phyloP scores from a whole-genome alignment of 2,888 invertebrate genomes.

The Chrysina gloriosa region DNA sequence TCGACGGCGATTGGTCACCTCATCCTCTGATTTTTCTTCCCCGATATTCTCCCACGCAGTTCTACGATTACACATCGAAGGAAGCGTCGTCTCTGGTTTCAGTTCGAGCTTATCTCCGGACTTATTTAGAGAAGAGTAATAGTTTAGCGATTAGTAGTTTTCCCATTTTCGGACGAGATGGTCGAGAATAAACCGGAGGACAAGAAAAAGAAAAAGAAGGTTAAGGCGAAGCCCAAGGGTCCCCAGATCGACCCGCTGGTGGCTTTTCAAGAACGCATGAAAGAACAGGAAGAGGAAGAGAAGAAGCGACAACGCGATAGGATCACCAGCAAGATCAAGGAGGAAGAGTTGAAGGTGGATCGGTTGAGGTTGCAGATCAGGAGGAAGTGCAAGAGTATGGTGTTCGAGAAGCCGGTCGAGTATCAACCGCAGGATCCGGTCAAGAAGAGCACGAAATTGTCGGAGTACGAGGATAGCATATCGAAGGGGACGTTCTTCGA shows the following conservation, averaged over 20 bases:
- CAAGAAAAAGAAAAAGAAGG: constrained; percentile 51
- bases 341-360: constrained; percentile 60
- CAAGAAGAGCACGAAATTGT: constrained; percentile 60
- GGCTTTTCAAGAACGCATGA: constrained; percentile 46
- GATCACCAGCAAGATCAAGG: constrained; percentile 57
- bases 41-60: constrained; percentile 58
- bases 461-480: constrained; percentile 60
- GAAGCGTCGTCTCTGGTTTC: constrained; percentile 39
- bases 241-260: constrained; percentile 59
- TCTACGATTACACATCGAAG: constrained; percentile 61
- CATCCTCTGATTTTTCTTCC: constrained; percentile 57
- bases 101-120: constrained; percentile 43
- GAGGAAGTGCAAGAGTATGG: constrained; percentile 59
- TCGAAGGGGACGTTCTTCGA: constrained; percentile 62
- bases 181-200: constrained; percentile 49
- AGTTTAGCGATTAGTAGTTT: not conserved
- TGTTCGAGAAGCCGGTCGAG: constrained; percentile 58
- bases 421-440: constrained; percentile 61
- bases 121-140: constrained; percentile 42
- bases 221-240: constrained; percentile 45
- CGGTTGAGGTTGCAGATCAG: constrained; percentile 58
- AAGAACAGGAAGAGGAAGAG: constrained; percentile 58
- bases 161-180: constrained; percentile 31
- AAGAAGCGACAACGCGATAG: constrained; percentile 60
- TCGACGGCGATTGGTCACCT: constrained; percentile 82